These are phyloP conservation scores for Dromaius novaehollandiae DNA, from an alignment of 2,113 vertebrate species.

Conservation along the genomic window DNA sequence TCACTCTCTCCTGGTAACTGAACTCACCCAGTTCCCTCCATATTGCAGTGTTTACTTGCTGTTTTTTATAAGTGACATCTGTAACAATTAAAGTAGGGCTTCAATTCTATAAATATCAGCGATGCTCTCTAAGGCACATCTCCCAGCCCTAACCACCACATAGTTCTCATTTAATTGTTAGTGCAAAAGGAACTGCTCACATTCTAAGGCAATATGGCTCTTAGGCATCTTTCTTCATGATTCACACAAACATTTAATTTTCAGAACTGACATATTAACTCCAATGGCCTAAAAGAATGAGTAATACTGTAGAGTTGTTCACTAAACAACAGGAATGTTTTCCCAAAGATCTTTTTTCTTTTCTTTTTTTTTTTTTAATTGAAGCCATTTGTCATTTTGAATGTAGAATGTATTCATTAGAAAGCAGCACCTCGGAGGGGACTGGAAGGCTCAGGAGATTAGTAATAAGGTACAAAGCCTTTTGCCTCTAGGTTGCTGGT, in stretches of 20 bases:
- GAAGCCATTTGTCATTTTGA: slow-evolving; percentile 70
- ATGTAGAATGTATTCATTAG: slow-evolving; percentile 58
- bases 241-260: slow-evolving; percentile 66
- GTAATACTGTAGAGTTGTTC: neutral
- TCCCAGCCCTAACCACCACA: accelerated
- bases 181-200: accelerated
- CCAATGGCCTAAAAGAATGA: slow-evolving; percentile 25
- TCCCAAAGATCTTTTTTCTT: slow-evolving; percentile 29
- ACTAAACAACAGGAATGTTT: neutral
- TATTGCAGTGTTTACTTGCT: neutral
- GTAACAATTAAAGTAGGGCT: neutral
- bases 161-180: neutral
- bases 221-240: slow-evolving; percentile 6
- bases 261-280: slow-evolving; percentile 50
- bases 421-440: slow-evolving; percentile 8
- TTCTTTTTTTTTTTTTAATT: slow-evolving; percentile 60
- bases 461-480: slow-evolving; percentile 55
- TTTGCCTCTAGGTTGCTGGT: slow-evolving; percentile 47
- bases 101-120: neutral
- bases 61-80: neutral
- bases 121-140: neutral
- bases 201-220: neutral
- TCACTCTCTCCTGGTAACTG: neutral
- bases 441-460: slow-evolving; percentile 31
- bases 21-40: neutral